Conservation (phyloP, 2,113 vertebrate genomes). For the Ginglymostoma cirratum region DNA sequence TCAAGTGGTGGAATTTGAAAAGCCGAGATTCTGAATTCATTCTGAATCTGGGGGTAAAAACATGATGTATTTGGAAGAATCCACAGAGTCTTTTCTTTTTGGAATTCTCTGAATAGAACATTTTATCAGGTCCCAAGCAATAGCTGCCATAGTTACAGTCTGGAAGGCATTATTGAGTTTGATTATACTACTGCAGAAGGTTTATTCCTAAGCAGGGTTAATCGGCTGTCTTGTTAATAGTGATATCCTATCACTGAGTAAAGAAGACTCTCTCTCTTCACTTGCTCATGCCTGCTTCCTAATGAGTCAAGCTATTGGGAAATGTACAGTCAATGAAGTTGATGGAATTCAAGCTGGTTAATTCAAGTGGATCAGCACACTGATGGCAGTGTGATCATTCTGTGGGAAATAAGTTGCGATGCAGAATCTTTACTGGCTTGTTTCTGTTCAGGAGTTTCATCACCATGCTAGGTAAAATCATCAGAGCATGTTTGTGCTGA, state of each 20-base stretch:
- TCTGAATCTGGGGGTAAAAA: too few species aligned
- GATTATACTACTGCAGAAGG: background rate
- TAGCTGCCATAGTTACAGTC: background rate
- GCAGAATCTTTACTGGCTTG: background rate
- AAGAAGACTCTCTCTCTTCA: background rate
- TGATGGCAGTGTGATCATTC: too few species aligned
- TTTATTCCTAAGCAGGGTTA: too few species aligned
- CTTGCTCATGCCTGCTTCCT: background rate
- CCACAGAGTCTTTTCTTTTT: background rate
- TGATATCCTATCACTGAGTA: background rate
- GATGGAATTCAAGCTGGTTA: background rate
- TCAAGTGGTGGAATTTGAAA: too few species aligned
- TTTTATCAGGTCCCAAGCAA: too few species aligned
- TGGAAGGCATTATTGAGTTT: background rate
- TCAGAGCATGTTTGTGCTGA: too few species aligned
- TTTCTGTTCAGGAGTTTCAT: too few species aligned
- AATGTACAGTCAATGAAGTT: background rate
- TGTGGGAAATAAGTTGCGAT: background rate
- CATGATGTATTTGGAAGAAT: background rate
- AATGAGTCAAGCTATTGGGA: background rate
- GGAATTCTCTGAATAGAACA: background rate
- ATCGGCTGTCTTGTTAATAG: too few species aligned
- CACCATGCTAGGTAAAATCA: too few species aligned
- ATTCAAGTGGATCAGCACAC: background rate
- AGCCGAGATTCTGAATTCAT: too few species aligned